Percentiles rank a stretch among this genome's conserved stretches.
Evolutionary conservation across 1,140 invertebrate genomes (phyloP).

Genomic region (Drosophila lowei): DNA sequence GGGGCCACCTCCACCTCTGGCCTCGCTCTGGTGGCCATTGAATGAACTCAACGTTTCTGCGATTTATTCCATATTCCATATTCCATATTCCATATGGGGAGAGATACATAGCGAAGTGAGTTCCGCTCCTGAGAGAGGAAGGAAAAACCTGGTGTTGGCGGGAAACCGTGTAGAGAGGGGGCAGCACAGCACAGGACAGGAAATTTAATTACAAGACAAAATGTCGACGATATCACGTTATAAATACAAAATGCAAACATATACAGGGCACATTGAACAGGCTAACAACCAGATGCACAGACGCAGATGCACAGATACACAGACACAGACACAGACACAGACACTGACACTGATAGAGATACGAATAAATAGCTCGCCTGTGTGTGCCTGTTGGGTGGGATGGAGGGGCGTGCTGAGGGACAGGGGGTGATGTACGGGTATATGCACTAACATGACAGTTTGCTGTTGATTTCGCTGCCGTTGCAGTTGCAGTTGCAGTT

Average conservation of each 20-base stretch:
- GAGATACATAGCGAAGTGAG: too few species aligned
- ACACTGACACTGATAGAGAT: too few species aligned
- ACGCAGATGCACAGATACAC: conserved; percentile 6
- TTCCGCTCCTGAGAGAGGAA: background rate
- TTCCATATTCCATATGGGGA: conserved; percentile 22
- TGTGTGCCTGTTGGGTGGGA: background rate
- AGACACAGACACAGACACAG: background rate
- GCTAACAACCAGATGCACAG: background rate
- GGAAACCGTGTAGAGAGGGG: background rate
- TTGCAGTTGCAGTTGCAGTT: background rate
- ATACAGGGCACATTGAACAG: conserved; percentile 2
- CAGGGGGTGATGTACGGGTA: background rate
- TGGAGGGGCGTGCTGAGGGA: background rate
- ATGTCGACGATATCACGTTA: conserved; percentile 67
- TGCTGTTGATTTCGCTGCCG: conserved; percentile 3
- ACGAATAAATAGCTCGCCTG: background rate
- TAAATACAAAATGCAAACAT: conserved; percentile 63
- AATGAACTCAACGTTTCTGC: conserved; percentile 47
- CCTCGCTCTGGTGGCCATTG: conserved; percentile 15
- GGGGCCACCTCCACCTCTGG: background rate
- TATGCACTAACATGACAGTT: conserved; percentile 26
- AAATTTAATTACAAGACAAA: conserved; percentile 77
- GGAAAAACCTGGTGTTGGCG: conserved; percentile 11
- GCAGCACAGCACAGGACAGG: conserved; percentile 19
- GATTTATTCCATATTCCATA: conserved; percentile 55